phyloP scores from a whole-genome alignment of 2,797 vertebrate species.

The Pagetopsis macropterus region DNA sequence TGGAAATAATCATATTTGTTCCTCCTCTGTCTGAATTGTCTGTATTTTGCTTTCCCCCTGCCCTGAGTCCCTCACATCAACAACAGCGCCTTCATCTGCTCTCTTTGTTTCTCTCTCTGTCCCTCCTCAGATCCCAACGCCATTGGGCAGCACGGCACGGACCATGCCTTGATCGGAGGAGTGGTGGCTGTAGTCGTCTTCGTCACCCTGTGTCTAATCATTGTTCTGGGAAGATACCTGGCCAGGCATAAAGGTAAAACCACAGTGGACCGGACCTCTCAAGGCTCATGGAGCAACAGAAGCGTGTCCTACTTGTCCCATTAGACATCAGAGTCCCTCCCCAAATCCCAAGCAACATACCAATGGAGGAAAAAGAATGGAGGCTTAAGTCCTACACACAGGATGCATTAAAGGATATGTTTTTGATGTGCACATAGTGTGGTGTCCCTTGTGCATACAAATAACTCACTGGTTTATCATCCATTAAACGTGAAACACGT shows the following conservation, averaged over 20 bases:
- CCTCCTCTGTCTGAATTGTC: conserved; percentile 42
- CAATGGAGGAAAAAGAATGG: conserved; percentile 8
- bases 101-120: conserved; percentile 50
- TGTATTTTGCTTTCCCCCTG: conserved; percentile 42
- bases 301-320: conserved; percentile 42
- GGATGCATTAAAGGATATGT: not conserved
- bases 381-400: not conserved
- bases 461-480: not conserved
- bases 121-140: conserved; percentile 91
- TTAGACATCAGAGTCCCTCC: conserved; percentile 26
- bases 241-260: conserved; percentile 99
- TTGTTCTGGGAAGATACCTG: conserved; percentile 97
- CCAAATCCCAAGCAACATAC: conserved; percentile 20
- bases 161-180: conserved; percentile 98
- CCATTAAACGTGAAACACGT: not conserved
- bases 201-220: conserved; percentile 98
- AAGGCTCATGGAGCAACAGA: conserved; percentile 25
- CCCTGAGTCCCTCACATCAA: conserved; percentile 45
- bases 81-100: conserved; percentile 44
- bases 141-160: conserved; percentile 90
- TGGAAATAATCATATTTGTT: conserved; percentile 62
- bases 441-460: not conserved
- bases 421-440: not conserved
- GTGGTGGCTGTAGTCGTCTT: conserved; percentile 99
- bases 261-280: conserved; percentile 41